Conservation (phyloP, 2,888 invertebrate genomes). For the Drosophila tanythrix region DNA sequence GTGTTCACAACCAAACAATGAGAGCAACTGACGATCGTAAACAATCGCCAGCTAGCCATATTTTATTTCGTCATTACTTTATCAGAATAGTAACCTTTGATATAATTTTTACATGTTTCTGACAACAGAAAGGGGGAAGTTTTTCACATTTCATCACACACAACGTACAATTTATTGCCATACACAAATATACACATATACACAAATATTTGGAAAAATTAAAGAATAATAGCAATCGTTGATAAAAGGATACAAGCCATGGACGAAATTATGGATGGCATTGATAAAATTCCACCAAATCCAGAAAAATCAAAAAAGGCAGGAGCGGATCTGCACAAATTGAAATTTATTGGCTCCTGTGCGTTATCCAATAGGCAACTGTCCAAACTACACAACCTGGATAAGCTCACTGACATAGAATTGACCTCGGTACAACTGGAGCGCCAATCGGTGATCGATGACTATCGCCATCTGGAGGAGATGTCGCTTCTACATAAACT, state of each 20-base stretch:
- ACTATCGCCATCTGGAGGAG: constrained; percentile 63
- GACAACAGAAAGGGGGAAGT: too few species aligned
- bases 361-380: constrained; percentile 31
- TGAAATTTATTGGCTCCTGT: constrained; percentile 58
- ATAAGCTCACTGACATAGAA: constrained; percentile 52
- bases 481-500: constrained; percentile 19
- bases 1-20: too few species aligned
- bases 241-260: constrained; percentile 20
- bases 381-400: constrained; percentile 38
- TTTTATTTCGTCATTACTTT: too few species aligned
- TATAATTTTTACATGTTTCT: too few species aligned
- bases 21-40: too few species aligned
- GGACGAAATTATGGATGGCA: neutral
- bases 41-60: too few species aligned
- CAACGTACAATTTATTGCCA: too few species aligned
- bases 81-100: too few species aligned
- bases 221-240: constrained; percentile 1
- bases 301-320: neutral
- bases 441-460: constrained; percentile 56
- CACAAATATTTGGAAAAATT: neutral
- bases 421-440: constrained; percentile 39
- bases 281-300: neutral
- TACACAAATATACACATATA: too few species aligned
- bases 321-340: constrained; percentile 7
- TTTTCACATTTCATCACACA: too few species aligned